Base-by-base conservation (phyloP, 2,888 invertebrate species). In the Archaeoteleia sp. region DNA sequence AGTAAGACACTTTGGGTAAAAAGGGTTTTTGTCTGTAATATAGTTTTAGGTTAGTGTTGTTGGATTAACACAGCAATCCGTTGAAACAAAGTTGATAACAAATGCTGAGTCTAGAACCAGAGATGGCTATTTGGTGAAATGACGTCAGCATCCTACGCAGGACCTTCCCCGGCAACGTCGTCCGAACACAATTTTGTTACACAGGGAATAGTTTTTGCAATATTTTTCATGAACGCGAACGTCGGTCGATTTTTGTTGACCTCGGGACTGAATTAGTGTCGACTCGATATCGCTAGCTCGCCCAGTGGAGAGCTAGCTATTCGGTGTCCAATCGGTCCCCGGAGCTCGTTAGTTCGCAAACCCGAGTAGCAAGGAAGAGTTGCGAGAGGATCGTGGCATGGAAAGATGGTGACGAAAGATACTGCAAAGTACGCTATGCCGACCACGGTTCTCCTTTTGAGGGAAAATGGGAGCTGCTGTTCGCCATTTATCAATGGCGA, bases 401-500 rank as follows among this genome's bases (percentile, higher is more conserved):
- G 48, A 55, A 65, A 75, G 79, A 79, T 79, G 74, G 77, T 77
- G 73, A 67, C 63, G 71, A 57, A 62, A 75, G 80, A 79, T 79
- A 79, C 71, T 71, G 25, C 25, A 34, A 72, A 60, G 72, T 77
- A 75, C 71, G 74, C 76, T 77, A 76, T 73, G 71, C 71, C 71
- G 73, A 70, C 70, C 71, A 67, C 71, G 67, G 67, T 63, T 67
- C 70, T 70, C 63, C 65, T 74, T 67, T 46, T 53, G 62, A 70
- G 70, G 49, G 75, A 72, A 78, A 54, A 73, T 70, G 68, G 71
- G 65, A 71, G 75, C 75, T 72, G 66, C 75, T 70, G 37, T 69
- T 66, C 58, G 46, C 70, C 76, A 79, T 81, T 81, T 78, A 80
- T 81, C 81, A 80, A 77, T 74, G 75, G 61, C 66, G 49, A 61